Evolutionary conservation across 2,888 invertebrate genomes (phyloP).

Genomic region (Eupithecia subfuscata): DNA sequence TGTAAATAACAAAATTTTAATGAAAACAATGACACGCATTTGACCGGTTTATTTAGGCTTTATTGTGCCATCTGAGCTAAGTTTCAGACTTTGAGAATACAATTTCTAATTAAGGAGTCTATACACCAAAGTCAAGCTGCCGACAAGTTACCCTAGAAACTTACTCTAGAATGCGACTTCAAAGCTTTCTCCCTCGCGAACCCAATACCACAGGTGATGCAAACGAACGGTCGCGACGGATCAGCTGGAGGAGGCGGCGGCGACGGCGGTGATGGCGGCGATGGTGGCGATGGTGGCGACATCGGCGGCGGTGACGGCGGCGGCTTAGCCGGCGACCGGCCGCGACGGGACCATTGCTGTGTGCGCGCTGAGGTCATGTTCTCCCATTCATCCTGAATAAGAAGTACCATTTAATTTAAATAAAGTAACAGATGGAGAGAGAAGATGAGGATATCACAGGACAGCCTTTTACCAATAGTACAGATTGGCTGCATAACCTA

Average conservation of each 20-base stretch:
- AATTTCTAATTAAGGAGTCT: too few relatives aligned
- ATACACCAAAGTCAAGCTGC: not conserved
- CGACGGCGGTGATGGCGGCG: slow-evolving; percentile 50
- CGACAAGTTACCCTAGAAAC: slow-evolving; percentile 24
- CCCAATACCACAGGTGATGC: slow-evolving; percentile 86
- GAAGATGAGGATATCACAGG: not conserved
- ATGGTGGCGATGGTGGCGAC: slow-evolving; percentile 51
- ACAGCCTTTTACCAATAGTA: not conserved
- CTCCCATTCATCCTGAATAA: slow-evolving; percentile 72
- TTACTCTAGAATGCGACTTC: slow-evolving; percentile 88
- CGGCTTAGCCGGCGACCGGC: slow-evolving; percentile 57
- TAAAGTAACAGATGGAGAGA: not conserved
- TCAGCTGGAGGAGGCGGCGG: slow-evolving; percentile 76
- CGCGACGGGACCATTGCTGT: slow-evolving; percentile 77
- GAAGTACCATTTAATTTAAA: not conserved
- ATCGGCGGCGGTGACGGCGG: slow-evolving; percentile 50
- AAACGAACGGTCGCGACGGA: slow-evolving; percentile 91
- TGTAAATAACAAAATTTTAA: too few relatives aligned
- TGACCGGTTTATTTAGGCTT: too few relatives aligned
- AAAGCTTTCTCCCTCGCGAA: slow-evolving; percentile 93
- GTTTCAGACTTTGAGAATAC: too few relatives aligned
- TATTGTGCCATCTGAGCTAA: too few relatives aligned
- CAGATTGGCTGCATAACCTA: not conserved
- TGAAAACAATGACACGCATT: too few relatives aligned
- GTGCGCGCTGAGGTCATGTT: slow-evolving; percentile 82